Conservation (phyloP, 2,797 vertebrate species). For the Sebastiscus albofasciatus region DNA sequence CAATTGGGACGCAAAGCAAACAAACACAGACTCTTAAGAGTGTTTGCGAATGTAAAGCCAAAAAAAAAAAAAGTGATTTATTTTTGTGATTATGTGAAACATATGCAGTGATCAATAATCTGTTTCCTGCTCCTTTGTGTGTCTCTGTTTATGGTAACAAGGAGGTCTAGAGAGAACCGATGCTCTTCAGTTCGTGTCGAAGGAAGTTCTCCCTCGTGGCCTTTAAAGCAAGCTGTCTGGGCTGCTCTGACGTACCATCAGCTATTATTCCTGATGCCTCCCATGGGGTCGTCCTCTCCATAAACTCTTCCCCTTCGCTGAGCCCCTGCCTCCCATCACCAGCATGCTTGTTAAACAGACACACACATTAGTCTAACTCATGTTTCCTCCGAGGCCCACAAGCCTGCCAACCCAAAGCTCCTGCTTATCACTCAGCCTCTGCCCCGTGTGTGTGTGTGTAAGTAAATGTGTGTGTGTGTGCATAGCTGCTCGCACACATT, state of each 20-base stretch:
- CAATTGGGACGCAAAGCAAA: slow-evolving; percentile 5
- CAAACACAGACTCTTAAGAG: background rate
- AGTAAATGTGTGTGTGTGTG: slow-evolving; percentile 17
- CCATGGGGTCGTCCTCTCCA: slow-evolving; percentile 69
- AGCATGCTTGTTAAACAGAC: slow-evolving; percentile 81
- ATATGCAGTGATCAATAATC: slow-evolving; percentile 28
- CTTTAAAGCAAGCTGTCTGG: slow-evolving; percentile 63
- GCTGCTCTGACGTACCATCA: slow-evolving; percentile 65
- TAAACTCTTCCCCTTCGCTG: slow-evolving; percentile 71
- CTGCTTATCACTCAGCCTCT: slow-evolving; percentile 71
- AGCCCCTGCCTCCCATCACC: slow-evolving; percentile 60
- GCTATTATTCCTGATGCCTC: slow-evolving; percentile 74
- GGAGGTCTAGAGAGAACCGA: background rate
- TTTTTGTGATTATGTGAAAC: slow-evolving; percentile 1
- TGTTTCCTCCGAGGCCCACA: slow-evolving; percentile 74
- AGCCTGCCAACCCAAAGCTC: slow-evolving; percentile 67
- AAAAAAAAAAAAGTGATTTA: background rate
- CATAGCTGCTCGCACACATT: slow-evolving; percentile 15
- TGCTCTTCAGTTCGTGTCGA: slow-evolving; percentile 21
- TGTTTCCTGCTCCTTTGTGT: background rate
- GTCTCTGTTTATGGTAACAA: slow-evolving; percentile 22
- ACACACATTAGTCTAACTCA: slow-evolving; percentile 76
- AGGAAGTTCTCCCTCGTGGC: slow-evolving; percentile 48
- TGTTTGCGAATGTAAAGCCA: background rate
- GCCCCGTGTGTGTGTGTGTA: slow-evolving; percentile 25